Conservation (phyloP, 2,888 invertebrate species). For the Tenodera sinensis region DNA sequence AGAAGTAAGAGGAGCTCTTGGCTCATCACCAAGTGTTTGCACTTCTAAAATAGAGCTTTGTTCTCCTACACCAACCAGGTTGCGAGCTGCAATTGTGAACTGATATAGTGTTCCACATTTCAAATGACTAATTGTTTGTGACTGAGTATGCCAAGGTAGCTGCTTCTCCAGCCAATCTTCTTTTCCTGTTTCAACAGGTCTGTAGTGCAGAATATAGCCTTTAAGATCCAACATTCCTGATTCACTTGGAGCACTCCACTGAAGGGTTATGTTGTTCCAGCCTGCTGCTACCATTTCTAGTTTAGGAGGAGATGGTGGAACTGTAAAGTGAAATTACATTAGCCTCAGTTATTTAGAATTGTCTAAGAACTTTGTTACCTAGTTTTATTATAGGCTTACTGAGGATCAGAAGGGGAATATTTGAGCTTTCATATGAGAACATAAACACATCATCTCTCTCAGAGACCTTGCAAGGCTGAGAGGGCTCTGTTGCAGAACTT, state of each 20-base stretch:
- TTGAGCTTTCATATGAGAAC: too few species aligned
- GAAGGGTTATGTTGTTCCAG: constrained; percentile 41
- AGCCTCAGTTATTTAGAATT: background rate
- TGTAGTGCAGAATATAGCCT: constrained; percentile 37
- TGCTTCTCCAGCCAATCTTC: background rate
- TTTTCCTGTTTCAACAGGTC: background rate
- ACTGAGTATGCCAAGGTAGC: background rate
- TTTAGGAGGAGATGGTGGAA: constrained; percentile 45
- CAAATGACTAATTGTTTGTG: constrained; percentile 34
- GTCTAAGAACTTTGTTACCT: too few species aligned
- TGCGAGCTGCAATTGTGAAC: constrained; percentile 38
- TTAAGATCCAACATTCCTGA: constrained; percentile 31
- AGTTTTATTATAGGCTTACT: too few species aligned
- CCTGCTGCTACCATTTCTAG: constrained; percentile 44
- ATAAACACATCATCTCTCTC: too few species aligned
- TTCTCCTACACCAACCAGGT: constrained; percentile 38
- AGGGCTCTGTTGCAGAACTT: too few species aligned
- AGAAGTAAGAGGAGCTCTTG: constrained; percentile 22
- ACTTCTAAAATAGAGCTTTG: constrained; percentile 35
- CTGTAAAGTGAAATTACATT: constrained; percentile 35
- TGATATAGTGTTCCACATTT: constrained; percentile 39
- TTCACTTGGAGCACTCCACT: constrained; percentile 37
- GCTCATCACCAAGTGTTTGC: constrained; percentile 29
- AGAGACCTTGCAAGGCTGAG: too few species aligned
- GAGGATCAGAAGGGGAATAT: too few species aligned